Base-by-base conservation (phyloP, 2,888 invertebrate species). In the Salticus scenicus region DNA sequence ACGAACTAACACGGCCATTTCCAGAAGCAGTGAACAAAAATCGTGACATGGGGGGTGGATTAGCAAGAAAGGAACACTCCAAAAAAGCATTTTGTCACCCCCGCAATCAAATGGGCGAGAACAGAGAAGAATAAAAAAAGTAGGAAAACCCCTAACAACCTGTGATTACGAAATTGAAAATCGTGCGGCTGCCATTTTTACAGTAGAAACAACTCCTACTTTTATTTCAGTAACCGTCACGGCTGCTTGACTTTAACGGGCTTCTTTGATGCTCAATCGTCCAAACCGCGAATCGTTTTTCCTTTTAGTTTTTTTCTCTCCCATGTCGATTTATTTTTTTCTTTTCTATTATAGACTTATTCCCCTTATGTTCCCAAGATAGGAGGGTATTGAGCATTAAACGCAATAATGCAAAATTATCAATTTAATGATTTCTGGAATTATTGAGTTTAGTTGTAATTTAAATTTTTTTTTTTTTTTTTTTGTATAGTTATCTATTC, bases 141-240 rank as follows among this genome's bases (percentile, higher is more conserved):
- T 28, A 33, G 30, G 1, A 31, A 33, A 27, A 31, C 57, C 31
- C 51, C 72, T 77, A 64, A 84, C 83, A 84, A 84, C 83, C 69
- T 31, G 77, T 84, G 77, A 84, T 84, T 84, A 84, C 77, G 73
- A 77, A 84, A 84, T 84, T 84, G 83, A 77, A 84, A 84, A 84
- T 84, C 83, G 83, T 84, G 83, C 72, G 37, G 41, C 72, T 30
- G 67, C 83, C 77, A 78, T 84, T 73, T n/a, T 77, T 84, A 33
- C 37, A 28, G 42, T 51, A 67, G 64, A 77, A 84, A 75, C 51
- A 63, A 75, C 71, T 72, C 41, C 70, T 33, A 63, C 78, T 78
- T 69, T 72, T 69, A 67, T 42, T 67, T 73, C 37, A 27, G 64
- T 51, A 28, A 20, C 30, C 57, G 83, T 84, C 83, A 84, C 77